Conservation (phyloP, 2,888 invertebrate species). For the Ornithoptera priamus region DNA sequence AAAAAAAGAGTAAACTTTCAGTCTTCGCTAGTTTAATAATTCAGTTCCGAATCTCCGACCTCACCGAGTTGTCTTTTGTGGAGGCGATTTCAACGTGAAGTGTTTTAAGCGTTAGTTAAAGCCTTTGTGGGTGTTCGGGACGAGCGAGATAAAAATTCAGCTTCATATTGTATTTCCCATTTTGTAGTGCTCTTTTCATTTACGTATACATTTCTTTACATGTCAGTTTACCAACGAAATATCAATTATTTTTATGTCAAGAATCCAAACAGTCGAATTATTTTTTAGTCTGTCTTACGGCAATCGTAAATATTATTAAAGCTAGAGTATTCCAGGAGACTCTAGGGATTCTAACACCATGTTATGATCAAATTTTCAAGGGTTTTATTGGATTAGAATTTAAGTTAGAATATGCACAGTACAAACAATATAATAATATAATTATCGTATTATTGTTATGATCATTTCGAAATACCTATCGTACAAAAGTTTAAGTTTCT, state of each 20-base stretch:
- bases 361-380: no score
- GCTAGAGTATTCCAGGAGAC: no score
- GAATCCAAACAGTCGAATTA: no score
- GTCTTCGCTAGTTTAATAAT: constrained; percentile 20
- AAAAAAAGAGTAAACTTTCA: constrained; percentile 6
- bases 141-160: constrained; percentile 15
- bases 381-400: no score
- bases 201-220: neutral
- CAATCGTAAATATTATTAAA: no score
- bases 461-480: no score
- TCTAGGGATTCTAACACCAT: no score
- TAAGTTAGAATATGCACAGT: no score
- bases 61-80: constrained; percentile 17
- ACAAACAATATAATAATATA: no score
- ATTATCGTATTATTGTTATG: no score
- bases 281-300: no score
- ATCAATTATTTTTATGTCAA: no score
- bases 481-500: neutral
- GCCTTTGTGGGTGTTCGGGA: constrained; percentile 18
- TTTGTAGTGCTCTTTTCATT: neutral
- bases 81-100: constrained; percentile 11
- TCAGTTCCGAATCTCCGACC: constrained; percentile 14
- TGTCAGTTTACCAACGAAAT: neutral
- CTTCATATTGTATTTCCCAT: neutral
- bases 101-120: constrained; percentile 14